Base-by-base conservation (phyloP, 1,140 invertebrate species). In the Stegodyphus mimosarum region DNA sequence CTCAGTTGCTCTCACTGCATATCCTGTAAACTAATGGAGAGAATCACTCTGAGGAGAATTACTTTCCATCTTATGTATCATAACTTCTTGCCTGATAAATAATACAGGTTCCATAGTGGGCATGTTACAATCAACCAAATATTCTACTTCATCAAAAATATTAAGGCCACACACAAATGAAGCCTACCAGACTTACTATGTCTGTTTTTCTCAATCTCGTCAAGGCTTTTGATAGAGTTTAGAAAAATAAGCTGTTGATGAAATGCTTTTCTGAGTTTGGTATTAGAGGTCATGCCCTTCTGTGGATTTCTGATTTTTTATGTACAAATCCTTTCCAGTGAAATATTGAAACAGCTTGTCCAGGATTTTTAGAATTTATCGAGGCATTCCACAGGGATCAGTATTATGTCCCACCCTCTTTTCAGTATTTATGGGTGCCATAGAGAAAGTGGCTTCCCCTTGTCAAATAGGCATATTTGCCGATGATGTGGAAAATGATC, bases 171-270 rank as follows among this genome's bases (percentile, higher is more conserved):
- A n/a, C 7, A n/a, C 2, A 67, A 67, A 67, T 67, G 66, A 67
- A 67, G 17, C 13, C 17, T 67, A 67, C 66, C 66, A 67, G 7
- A 7, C 66, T 15, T n/a, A 13, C 66, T 67, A 15, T 5, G 66
- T 3, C 66, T 15, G 66, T 67, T 18, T 18, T 67, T 67, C 4
- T 67, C 17, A n/a, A 67, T 67, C 66, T 67, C 6, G 6, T 2
- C 17, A 33, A 33, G 3, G 33, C 66, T 18, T 67, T 67, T 6
- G 6, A 67, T 6, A 67, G 17, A 18, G 66, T 67, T 67, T 67
- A n/a, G 66, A 67, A 67, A 67, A 67, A 67, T n/a, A 67, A 67
- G 66, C 66, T 67, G 2, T 67, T 18, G 66, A 5, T 18, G 13
- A 7, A 67, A 5, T 67, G 66, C 66, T 67, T 7, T 18, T 15